Percentiles rank a stretch among this genome's conserved stretches.
These are phyloP conservation scores for Actenoides lindsayi DNA, from an alignment of 2,113 vertebrate species.

Conservation along the genomic window DNA sequence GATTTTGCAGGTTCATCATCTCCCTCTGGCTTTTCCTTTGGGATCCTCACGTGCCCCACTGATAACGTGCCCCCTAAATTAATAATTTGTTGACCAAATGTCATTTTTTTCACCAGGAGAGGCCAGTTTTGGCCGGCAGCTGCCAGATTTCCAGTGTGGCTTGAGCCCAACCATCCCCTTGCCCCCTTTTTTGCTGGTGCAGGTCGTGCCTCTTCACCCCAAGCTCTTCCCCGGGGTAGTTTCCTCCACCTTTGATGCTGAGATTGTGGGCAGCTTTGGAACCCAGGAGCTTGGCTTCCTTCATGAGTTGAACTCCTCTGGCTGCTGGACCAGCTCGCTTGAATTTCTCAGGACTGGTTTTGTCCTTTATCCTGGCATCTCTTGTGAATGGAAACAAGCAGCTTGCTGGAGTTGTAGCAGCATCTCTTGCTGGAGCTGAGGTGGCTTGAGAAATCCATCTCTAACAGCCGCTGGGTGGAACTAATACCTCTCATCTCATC, in stretches of 20 bases:
- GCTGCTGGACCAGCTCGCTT: background rate
- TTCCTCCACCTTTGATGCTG: background rate
- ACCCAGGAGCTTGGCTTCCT: background rate
- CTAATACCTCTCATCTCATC: background rate
- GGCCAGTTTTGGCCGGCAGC: too few species aligned
- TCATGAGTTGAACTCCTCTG: accelerated
- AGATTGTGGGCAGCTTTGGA: background rate
- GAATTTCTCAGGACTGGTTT: background rate
- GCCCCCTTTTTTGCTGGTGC: background rate
- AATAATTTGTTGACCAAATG: background rate
- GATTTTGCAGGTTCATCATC: background rate
- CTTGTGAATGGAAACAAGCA: accelerated
- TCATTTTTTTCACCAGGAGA: background rate
- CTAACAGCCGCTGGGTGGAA: accelerated
- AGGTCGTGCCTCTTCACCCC: background rate
- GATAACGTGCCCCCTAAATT: background rate
- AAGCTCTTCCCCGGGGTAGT: background rate
- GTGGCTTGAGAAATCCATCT: background rate
- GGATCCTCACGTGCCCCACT: background rate
- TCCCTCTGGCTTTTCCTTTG: background rate
- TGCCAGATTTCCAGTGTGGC: background rate
- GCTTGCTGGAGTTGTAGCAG: background rate
- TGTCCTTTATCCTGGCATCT: background rate
- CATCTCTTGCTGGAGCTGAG: background rate
- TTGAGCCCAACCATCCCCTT: background rate